Conservation (phyloP, 2,113 vertebrate genomes). For the Trematocara macrostoma region DNA sequence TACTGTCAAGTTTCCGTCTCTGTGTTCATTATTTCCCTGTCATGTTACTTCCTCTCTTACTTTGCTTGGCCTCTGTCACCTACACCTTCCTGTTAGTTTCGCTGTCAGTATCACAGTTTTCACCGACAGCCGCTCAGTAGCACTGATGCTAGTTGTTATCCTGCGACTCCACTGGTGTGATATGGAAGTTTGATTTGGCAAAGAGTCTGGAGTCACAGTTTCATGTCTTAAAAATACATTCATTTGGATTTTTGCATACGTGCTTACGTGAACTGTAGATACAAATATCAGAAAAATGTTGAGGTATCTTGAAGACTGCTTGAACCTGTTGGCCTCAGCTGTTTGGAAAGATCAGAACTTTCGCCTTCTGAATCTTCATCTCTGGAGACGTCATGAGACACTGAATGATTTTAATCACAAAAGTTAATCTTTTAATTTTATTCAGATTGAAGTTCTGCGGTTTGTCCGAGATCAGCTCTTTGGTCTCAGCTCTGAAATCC, state of each 20-base stretch:
- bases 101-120: neutral
- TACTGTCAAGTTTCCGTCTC: neutral
- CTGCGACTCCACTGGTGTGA: neutral
- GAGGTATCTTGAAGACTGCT: neutral
- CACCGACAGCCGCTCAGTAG: neutral
- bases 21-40: neutral
- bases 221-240: neutral
- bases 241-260: neutral
- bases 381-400: neutral
- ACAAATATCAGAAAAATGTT: neutral
- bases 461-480: neutral
- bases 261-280: neutral
- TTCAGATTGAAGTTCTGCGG: neutral
- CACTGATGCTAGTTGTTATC: neutral
- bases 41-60: neutral
- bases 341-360: neutral
- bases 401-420: neutral
- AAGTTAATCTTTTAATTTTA: neutral
- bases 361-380: neutral
- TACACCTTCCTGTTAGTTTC: neutral
- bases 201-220: neutral
- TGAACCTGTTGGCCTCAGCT: neutral
- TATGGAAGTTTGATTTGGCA: neutral
- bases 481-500: neutral
- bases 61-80: neutral